A percentile compares a stretch with the other conserved stretches of the same genome.
These are phyloP conservation scores for Lanistes nyassanus DNA, from an alignment of 1,140 invertebrate genomes.

Conservation along the genomic window DNA sequence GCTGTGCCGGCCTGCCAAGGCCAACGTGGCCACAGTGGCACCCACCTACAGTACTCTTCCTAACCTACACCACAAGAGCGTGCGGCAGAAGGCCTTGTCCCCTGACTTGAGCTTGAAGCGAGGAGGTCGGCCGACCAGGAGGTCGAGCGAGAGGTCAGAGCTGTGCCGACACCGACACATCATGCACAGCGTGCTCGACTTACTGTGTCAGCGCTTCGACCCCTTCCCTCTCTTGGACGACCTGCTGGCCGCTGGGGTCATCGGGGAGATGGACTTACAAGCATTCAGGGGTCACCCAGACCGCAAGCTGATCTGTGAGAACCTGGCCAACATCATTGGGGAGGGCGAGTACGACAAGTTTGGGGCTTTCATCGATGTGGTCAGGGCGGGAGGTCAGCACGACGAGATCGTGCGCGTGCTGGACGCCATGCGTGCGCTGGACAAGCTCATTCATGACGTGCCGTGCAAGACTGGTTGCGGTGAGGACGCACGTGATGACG, in stretches of 20 bases:
- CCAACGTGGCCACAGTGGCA: not conserved
- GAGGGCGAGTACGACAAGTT: slow-evolving; percentile 46
- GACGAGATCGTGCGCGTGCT: slow-evolving; percentile 45
- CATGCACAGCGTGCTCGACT: slow-evolving; percentile 50
- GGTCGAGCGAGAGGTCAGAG: slow-evolving; percentile 43
- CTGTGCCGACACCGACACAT: slow-evolving; percentile 50
- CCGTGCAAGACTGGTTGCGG: slow-evolving; percentile 32
- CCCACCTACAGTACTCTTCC: slow-evolving; percentile 28
- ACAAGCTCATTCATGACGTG: slow-evolving; percentile 53
- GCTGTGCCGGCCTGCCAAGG: slow-evolving; percentile 28
- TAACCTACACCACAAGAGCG: not conserved
- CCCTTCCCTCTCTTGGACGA: slow-evolving; percentile 49
- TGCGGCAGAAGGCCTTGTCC: slow-evolving; percentile 39
- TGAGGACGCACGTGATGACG: not conserved
- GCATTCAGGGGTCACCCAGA: slow-evolving; percentile 52
- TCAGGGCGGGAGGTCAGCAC: slow-evolving; percentile 38
- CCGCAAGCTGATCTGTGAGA: slow-evolving; percentile 53
- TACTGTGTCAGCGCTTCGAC: slow-evolving; percentile 55
- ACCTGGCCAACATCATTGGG: slow-evolving; percentile 46
- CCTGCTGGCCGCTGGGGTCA: slow-evolving; percentile 39
- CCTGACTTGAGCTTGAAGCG: slow-evolving; percentile 45
- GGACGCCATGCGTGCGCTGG: slow-evolving; percentile 54
- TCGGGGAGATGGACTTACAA: slow-evolving; percentile 44
- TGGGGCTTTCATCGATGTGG: slow-evolving; percentile 47
- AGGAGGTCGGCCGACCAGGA: slow-evolving; percentile 33